These are phyloP conservation scores for Collichthys lucidus DNA, from an alignment of 2,113 vertebrate genomes.

Conservation along the genomic window DNA sequence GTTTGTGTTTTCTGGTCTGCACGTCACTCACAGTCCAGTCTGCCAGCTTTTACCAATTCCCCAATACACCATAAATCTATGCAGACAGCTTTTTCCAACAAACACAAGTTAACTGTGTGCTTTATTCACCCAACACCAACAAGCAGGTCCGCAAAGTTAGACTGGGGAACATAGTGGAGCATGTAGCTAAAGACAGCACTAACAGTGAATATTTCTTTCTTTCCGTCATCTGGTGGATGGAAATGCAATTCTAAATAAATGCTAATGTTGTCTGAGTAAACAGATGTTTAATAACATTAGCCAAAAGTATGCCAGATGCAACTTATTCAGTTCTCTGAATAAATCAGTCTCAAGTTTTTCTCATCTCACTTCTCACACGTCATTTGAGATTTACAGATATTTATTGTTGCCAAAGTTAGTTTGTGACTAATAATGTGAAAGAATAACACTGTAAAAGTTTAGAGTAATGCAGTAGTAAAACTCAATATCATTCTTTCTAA, in stretches of 20 bases:
- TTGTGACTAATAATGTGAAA: neutral
- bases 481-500: neutral
- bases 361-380: constrained; percentile 15
- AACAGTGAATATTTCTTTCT: neutral
- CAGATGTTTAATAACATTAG: neutral
- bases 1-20: neutral
- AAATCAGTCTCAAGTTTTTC: neutral
- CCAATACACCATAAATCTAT: constrained; percentile 4
- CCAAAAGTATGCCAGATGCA: neutral
- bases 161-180: neutral
- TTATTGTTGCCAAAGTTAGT: neutral
- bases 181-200: neutral
- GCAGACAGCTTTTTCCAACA: neutral
- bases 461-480: neutral
- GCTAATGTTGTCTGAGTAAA: neutral
- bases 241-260: neutral
- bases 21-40: neutral
- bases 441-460: neutral
- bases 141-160: neutral
- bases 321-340: neutral
- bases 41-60: neutral
- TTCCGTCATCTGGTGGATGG: neutral
- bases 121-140: neutral
- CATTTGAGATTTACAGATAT: neutral
- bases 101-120: neutral